Evolutionary conservation across 2,888 invertebrate species (phyloP).

Genomic region (Chironomus riparius): DNA sequence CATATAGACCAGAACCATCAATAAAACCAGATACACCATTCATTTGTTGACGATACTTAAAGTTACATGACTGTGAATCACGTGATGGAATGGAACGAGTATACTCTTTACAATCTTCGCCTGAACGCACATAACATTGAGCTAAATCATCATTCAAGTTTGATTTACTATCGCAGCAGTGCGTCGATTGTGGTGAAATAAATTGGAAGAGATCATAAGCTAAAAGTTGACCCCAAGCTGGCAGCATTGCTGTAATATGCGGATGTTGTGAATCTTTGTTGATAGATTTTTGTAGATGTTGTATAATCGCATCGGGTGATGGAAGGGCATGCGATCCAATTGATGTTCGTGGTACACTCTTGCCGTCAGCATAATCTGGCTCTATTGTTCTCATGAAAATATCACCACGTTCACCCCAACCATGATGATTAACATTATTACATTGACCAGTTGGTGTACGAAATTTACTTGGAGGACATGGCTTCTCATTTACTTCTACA

Average conservation of each 20-base stretch:
- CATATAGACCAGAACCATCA: slow-evolving; percentile 77
- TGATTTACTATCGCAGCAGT: slow-evolving; percentile 40
- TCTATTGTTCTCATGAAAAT: slow-evolving; percentile 63
- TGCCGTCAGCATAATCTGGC: slow-evolving; percentile 67
- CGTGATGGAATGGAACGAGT: slow-evolving; percentile 59
- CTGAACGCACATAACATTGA: slow-evolving; percentile 48
- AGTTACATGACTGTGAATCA: slow-evolving; percentile 52
- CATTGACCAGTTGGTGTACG: slow-evolving; percentile 74
- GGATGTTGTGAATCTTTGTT: slow-evolving; percentile 51
- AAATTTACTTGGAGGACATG: slow-evolving; percentile 76
- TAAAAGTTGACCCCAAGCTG: slow-evolving; percentile 71
- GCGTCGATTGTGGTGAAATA: slow-evolving; percentile 47
- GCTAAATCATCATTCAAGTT: slow-evolving; percentile 36
- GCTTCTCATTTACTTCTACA: slow-evolving; percentile 34
- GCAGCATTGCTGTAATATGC: slow-evolving; percentile 66
- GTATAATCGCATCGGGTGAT: slow-evolving; percentile 50
- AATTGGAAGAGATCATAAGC: slow-evolving; percentile 63
- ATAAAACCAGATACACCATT: slow-evolving; percentile 74
- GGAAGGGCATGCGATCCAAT: slow-evolving; percentile 52
- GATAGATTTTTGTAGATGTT: slow-evolving; percentile 49
- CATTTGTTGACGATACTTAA: slow-evolving; percentile 73
- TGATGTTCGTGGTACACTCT: slow-evolving; percentile 46
- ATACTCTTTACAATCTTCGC: slow-evolving; percentile 53
- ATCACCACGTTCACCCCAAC: slow-evolving; percentile 74
- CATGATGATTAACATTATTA: slow-evolving; percentile 77